Conservation (phyloP, 2,113 vertebrate genomes). For the Thomomys bottae region DNA sequence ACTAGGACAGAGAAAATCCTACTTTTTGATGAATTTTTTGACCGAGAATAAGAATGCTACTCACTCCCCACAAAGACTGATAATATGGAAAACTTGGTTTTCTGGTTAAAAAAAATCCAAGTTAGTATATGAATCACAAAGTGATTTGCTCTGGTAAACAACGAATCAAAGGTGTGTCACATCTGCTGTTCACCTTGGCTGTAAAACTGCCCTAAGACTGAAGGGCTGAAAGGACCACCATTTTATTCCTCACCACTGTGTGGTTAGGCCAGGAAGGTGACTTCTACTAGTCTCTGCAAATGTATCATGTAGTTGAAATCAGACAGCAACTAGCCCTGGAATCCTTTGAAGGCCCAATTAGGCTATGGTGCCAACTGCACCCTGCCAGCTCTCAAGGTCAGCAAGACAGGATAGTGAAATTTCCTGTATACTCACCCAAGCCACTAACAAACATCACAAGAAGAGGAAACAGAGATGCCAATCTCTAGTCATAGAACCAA, state of each 20-base stretch:
- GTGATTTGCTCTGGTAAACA: not conserved
- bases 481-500: not conserved
- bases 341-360: not conserved
- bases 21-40: constrained; percentile 85
- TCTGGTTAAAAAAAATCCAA: constrained; percentile 14
- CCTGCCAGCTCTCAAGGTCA: not conserved
- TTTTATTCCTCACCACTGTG: not conserved
- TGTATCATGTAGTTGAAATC: not conserved
- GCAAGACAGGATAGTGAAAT: not conserved
- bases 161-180: not conserved
- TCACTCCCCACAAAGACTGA: not conserved
- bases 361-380: not conserved
- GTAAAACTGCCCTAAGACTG: not conserved
- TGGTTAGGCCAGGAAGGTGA: not conserved
- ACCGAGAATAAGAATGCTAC: constrained; percentile 75
- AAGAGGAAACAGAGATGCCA: not conserved
- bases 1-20: constrained; percentile 86
- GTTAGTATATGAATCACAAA: not conserved
- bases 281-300: not conserved
- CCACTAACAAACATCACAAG: not conserved
- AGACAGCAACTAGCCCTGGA: not conserved
- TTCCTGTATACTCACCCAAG: not conserved
- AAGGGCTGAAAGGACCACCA: not conserved
- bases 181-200: not conserved
- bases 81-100: not conserved